phyloP scores from a whole-genome alignment of 2,797 vertebrate genomes.

The Rousettus madagascariensis region DNA sequence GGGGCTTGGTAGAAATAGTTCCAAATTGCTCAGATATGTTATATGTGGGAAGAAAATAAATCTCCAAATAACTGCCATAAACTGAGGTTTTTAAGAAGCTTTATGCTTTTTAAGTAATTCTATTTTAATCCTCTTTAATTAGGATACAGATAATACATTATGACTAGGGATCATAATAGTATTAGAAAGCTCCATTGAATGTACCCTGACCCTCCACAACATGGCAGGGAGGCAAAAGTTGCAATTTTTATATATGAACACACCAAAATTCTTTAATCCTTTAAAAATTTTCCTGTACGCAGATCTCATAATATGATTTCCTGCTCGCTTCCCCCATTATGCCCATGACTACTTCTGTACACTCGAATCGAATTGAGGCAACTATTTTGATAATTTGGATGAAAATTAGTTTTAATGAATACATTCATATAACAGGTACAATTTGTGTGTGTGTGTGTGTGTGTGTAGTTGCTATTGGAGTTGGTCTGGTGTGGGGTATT shows the following conservation, averaged over 20 bases:
- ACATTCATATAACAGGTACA: not conserved
- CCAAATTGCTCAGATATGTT: constrained; percentile 12
- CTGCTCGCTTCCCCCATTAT: not conserved
- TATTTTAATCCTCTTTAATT: constrained; percentile 7
- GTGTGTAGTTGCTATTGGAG: not conserved
- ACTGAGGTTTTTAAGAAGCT: not conserved
- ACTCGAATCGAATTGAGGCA: not conserved
- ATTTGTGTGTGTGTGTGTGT: not conserved
- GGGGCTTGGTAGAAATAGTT: not conserved
- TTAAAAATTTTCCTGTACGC: constrained; percentile 2
- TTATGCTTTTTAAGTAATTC: constrained; percentile 11
- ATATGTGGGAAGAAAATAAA: not conserved
- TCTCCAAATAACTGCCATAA: not conserved
- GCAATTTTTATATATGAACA: not conserved
- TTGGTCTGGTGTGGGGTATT: not conserved
- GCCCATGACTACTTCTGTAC: not conserved
- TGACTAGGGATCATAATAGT: not conserved
- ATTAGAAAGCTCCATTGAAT: not conserved
- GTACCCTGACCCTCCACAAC: not conserved
- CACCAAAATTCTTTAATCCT: not conserved
- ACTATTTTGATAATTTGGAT: constrained; percentile 38
- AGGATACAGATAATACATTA: not conserved
- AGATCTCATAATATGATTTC: constrained; percentile 26
- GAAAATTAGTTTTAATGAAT: constrained; percentile 39
- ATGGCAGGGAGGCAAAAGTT: not conserved